Percentiles rank a stretch among this genome's conserved stretches.
phyloP scores from a whole-genome alignment of 2,888 invertebrate species.

The Andrena chrysosceles region DNA sequence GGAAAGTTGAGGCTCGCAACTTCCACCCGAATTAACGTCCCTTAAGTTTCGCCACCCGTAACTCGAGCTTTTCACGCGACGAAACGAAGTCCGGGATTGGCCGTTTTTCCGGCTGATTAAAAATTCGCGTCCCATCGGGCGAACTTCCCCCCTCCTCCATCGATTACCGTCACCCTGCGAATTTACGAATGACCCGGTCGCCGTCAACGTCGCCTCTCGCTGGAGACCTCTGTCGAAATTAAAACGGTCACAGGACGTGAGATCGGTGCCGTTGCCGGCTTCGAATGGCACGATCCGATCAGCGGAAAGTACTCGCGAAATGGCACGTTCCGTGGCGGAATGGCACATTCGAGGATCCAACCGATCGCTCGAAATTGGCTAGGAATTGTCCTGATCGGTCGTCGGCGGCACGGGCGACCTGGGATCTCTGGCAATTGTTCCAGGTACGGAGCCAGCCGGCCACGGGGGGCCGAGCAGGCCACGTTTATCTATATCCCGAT shows the following conservation, averaged over 20 bases:
- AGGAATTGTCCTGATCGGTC: constrained; percentile 53
- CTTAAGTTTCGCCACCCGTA: constrained; percentile 59
- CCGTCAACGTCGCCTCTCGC: neutral
- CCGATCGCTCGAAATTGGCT: constrained; percentile 62
- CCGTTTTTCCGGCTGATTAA: constrained; percentile 66
- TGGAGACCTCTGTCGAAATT: constrained; percentile 39
- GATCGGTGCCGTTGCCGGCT: constrained; percentile 22
- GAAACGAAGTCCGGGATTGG: constrained; percentile 22
- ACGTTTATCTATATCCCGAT: constrained; percentile 52
- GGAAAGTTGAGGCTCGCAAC: constrained; percentile 54
- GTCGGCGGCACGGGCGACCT: constrained; percentile 44
- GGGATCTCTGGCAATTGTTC: constrained; percentile 56
- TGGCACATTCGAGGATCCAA: constrained; percentile 48
- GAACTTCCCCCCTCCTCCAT: constrained; percentile 45
- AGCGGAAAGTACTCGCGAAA: constrained; percentile 54
- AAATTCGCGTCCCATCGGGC: constrained; percentile 56
- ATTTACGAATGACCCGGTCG: neutral
- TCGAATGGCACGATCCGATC: constrained; percentile 55
- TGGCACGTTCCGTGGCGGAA: constrained; percentile 45
- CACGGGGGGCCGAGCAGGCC: constrained; percentile 5
- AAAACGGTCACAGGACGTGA: constrained; percentile 41
- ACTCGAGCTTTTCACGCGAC: constrained; percentile 58
- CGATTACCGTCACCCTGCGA: constrained; percentile 45
- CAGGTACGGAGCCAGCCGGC: constrained; percentile 15
- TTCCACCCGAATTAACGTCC: constrained; percentile 55